Conservation (phyloP, 2,797 vertebrate genomes). For the Enteromius unitaeniatus region DNA sequence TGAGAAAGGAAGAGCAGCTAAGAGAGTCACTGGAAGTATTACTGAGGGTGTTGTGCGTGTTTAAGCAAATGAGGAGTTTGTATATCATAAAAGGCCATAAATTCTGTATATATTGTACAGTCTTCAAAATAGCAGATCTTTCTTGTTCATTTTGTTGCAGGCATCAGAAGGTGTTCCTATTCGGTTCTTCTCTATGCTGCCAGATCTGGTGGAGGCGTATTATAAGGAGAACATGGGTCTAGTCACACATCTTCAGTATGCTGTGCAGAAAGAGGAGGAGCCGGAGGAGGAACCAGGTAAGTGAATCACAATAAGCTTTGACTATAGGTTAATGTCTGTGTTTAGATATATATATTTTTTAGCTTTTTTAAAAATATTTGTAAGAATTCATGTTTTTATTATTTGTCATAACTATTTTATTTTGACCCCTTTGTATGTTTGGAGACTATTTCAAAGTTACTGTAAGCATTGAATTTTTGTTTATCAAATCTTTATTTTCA, state of each 20-base stretch:
- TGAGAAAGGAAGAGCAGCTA: not conserved
- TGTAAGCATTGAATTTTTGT: not conserved
- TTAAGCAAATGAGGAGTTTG: not conserved
- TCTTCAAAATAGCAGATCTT: not conserved
- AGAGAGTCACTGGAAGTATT: conserved; percentile 5
- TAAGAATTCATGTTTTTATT: not conserved
- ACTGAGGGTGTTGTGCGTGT: not conserved
- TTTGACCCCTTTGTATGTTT: not conserved
- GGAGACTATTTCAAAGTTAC: not conserved
- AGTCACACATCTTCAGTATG: conserved; percentile 89
- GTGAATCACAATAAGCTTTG: not conserved
- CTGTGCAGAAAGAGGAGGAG: conserved; percentile 88
- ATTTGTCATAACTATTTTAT: too few species aligned
- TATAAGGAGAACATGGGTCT: conserved; percentile 94
- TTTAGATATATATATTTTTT: not conserved
- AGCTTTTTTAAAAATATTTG: too few species aligned
- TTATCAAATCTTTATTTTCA: conserved; percentile 50
- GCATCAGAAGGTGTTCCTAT: conserved; percentile 95
- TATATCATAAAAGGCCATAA: not conserved
- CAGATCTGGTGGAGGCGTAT: conserved; percentile 94
- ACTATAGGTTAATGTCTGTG: not conserved
- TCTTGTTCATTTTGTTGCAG: conserved; percentile 68
- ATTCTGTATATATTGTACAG: not conserved
- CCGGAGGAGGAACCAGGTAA: conserved; percentile 87
- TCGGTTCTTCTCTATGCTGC: conserved; percentile 85